Conservation (phyloP, 2,797 vertebrate species). For the Toxotes lorentzi region DNA sequence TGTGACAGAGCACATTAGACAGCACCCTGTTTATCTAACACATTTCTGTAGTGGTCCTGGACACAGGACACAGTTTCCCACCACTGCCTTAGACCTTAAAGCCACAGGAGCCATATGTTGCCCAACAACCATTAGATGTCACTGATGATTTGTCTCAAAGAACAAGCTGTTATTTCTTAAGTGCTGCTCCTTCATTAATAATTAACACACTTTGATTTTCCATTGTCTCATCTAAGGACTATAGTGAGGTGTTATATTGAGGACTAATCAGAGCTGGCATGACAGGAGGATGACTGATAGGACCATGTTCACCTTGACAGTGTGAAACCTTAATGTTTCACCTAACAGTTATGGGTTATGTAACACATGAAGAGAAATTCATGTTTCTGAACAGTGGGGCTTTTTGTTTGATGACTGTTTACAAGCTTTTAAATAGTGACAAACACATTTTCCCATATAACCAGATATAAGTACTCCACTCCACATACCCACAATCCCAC, state of each 20-base stretch:
- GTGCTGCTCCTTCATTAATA: slow-evolving; percentile 6
- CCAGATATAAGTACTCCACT: slow-evolving; percentile 26
- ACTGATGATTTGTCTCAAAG: neutral
- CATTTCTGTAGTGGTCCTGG: too few relatives aligned
- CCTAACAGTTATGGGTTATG: neutral
- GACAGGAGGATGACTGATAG: neutral
- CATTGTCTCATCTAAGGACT: neutral
- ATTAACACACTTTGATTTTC: neutral
- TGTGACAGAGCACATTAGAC: too few relatives aligned
- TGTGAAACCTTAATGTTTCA: neutral
- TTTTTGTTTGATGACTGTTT: slow-evolving; percentile 32
- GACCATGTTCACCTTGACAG: neutral
- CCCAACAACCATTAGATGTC: neutral
- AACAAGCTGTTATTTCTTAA: neutral
- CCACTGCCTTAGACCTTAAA: too few relatives aligned
- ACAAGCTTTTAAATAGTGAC: slow-evolving; percentile 36
- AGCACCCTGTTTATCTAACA: too few relatives aligned
- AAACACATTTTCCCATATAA: slow-evolving; percentile 48
- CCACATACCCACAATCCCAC: slow-evolving; percentile 49
- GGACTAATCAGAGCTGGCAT: neutral
- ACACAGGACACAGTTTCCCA: too few relatives aligned
- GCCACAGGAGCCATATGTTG: neutral
- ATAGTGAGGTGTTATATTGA: neutral
- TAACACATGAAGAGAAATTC: neutral
- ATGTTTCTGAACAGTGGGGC: slow-evolving; percentile 2